phyloP scores from a whole-genome alignment of 64 coral and sea anemone species.

The Anthopleura sola region DNA sequence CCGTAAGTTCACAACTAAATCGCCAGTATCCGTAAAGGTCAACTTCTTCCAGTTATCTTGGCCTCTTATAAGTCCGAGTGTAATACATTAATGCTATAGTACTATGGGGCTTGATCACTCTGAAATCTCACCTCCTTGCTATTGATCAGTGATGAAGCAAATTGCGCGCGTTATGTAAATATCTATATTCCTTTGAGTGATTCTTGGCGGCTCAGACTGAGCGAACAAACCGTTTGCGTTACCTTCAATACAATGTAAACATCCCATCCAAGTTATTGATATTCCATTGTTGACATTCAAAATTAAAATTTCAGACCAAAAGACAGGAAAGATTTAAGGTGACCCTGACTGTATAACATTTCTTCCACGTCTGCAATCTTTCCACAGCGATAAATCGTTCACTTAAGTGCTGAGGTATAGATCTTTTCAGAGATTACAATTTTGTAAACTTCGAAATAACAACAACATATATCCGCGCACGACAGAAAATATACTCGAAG shows the following conservation, averaged over 20 bases:
- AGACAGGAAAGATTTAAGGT: neutral
- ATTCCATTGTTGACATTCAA: neutral
- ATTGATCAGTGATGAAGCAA: neutral
- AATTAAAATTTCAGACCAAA: neutral
- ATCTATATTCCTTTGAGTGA: neutral
- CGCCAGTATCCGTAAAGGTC: neutral
- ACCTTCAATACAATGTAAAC: neutral
- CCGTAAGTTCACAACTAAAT: neutral
- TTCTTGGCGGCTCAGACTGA: neutral
- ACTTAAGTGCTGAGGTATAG: neutral
- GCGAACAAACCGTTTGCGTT: neutral
- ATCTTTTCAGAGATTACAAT: neutral
- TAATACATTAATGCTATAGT: no score
- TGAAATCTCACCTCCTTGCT: neutral
- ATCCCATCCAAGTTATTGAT: neutral
- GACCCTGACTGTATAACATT: neutral
- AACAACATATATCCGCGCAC: neutral
- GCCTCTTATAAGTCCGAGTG: neutral
- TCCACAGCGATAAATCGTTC: neutral
- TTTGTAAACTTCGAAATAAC: neutral
- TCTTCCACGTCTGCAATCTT: neutral
- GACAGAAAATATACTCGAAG: neutral
- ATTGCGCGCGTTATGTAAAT: neutral
- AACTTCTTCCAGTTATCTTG: neutral
- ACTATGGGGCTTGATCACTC: neutral